A percentile compares a stretch with the other conserved stretches of the same genome.
Evolutionary conservation across 2,797 vertebrate species (phyloP).

Genomic region (Hephaestus fuliginosus): DNA sequence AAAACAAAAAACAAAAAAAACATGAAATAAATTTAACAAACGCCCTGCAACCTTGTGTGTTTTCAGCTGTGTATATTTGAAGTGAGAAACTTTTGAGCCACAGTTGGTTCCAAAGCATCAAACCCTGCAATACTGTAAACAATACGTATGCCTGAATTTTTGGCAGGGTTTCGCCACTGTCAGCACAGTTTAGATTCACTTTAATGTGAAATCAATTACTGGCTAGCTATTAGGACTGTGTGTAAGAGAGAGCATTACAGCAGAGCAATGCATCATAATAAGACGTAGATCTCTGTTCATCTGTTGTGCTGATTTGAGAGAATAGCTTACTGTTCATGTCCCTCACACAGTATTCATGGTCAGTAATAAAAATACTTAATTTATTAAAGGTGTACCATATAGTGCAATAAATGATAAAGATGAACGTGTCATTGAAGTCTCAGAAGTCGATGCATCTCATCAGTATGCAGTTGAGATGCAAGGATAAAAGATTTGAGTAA

Average conservation of each 20-base stretch:
- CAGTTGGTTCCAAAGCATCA: background rate
- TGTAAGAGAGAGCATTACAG: constrained; percentile 3
- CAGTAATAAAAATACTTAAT: background rate
- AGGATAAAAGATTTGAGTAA: constrained; percentile 9
- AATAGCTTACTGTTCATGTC: constrained; percentile 6
- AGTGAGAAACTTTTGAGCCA: constrained; percentile 1
- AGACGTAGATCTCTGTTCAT: constrained; percentile 26
- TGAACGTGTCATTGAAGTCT: background rate
- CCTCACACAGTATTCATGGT: background rate
- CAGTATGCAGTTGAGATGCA: background rate
- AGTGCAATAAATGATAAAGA: constrained; percentile 1
- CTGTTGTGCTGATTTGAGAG: constrained; percentile 7
- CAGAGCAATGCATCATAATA: constrained; percentile 28
- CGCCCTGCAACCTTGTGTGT: background rate
- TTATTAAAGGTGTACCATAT: background rate
- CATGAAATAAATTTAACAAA: background rate
- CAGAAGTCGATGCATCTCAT: background rate
- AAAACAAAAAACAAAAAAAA: background rate
- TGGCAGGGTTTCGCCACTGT: constrained; percentile 36
- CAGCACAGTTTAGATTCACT: constrained; percentile 55
- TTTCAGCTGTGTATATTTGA: constrained; percentile 3
- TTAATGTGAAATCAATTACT: constrained; percentile 66
- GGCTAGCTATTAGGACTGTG: constrained; percentile 12
- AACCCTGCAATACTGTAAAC: constrained; percentile 17
- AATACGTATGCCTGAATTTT: background rate